A percentile compares a stretch with the other conserved stretches of the same genome.
These are phyloP conservation scores for Uria aalge DNA, from an alignment of 2,113 vertebrate species.

Conservation along the genomic window DNA sequence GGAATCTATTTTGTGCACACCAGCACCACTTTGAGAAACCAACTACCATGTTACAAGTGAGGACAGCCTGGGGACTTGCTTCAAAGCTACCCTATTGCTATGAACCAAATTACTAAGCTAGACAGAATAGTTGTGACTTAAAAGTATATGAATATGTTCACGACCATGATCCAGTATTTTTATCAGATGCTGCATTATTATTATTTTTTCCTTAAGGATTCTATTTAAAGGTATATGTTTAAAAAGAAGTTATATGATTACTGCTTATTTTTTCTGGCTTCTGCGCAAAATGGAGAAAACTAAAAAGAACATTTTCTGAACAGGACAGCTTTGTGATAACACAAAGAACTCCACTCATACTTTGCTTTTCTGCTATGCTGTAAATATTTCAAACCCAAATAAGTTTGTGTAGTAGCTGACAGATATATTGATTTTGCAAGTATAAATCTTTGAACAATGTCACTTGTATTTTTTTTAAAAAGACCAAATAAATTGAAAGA, in stretches of 20 bases:
- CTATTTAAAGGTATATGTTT: not conserved
- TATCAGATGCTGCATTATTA: not conserved
- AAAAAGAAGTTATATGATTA: not conserved
- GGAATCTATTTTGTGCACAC: not conserved
- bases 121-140: not conserved
- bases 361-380: not conserved
- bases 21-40: not conserved
- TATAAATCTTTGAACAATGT: not conserved
- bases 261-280: not conserved
- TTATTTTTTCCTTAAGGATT: not conserved
- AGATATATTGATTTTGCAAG: not conserved
- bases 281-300: not conserved
- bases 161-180: not conserved
- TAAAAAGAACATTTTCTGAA: not conserved
- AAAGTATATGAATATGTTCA: not conserved
- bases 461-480: not conserved
- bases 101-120: not conserved
- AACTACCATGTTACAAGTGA: not conserved
- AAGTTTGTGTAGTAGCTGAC: not conserved
- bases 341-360: not conserved
- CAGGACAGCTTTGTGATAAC: not conserved
- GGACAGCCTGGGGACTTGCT: not conserved
- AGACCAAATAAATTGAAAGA: not conserved
- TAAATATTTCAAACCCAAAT: slow-evolving; percentile 1
- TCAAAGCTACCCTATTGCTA: not conserved